Evolutionary conservation across 2,888 invertebrate genomes (phyloP), one percentile per base, ranked within the genome.

Genomic region (Morpho deidamia): DNA sequence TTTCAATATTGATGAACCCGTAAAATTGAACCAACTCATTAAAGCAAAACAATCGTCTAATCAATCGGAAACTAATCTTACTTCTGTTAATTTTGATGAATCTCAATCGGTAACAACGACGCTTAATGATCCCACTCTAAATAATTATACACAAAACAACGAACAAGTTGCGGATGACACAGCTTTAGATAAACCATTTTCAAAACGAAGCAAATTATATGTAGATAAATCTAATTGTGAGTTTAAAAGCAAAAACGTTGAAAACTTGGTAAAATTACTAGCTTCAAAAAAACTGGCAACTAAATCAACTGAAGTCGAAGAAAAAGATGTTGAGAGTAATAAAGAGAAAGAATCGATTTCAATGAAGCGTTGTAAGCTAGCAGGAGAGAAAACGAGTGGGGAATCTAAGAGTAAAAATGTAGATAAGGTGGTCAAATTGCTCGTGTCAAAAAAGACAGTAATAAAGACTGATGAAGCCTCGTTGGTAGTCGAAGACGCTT

Each of bases 381-480:
- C 70, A 10, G 47, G 59, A 8, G 70, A 70, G n/a, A 68, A 71
- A 38, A 56, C 61, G 41, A 74, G 65, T 44, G 76, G 74, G 52
- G 83, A 83, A 59, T 60, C 75, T 44, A 89, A 87, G 59, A 78
- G 72, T 11, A 85, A 82, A 63, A 83, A 77, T 52, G 85, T 83
- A 14, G 83, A 83, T 59, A 91, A 87, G 64, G 80, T 83, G 44
- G 83, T 81, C 1, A 90, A 89, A 65, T 69, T 90, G 59, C 64
- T 86, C 53, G 84, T 83, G 46, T 83, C 86, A 9, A 87, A 86
- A 68, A 78, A 83, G 70, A 80, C 80, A n/a, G 80, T 78, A n/a
- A 75, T 85, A 51, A 84, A 85, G 65, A 77, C 77, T 33, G 85
- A 87, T 51, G 86, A 86, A 57, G 83, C 86, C 7, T 74, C 82